A percentile compares a stretch with the other conserved stretches of the same genome.
These are phyloP conservation scores for Delichon dasypus DNA, from an alignment of 2,797 vertebrate species.

Conservation along the genomic window DNA sequence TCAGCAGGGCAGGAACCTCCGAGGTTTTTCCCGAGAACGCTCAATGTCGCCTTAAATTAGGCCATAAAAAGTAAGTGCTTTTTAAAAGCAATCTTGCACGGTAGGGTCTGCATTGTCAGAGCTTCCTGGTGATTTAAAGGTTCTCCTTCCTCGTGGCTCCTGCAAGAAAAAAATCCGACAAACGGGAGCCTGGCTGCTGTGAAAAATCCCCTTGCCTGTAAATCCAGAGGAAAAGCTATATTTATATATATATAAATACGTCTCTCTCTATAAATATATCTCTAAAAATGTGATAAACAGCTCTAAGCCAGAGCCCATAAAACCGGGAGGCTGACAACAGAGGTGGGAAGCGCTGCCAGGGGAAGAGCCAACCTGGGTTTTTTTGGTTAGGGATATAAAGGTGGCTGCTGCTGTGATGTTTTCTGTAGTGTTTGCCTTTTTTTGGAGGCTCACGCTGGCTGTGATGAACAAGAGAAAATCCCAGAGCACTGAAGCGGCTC, in stretches of 20 bases:
- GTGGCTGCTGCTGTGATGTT: not conserved
- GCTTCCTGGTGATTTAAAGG: conserved; percentile 61
- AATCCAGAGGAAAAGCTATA: conserved; percentile 7
- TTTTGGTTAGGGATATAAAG: not conserved
- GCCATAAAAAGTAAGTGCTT: conserved; percentile 73
- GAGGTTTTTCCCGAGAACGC: conserved; percentile 44
- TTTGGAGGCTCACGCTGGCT: not conserved
- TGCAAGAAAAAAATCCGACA: not conserved
- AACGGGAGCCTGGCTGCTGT: not conserved
- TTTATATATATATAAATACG: not conserved
- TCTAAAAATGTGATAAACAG: not conserved
- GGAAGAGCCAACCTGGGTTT: not conserved
- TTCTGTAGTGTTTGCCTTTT: not conserved
- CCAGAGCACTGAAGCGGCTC: not conserved
- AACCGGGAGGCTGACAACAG: not conserved
- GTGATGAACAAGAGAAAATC: not conserved
- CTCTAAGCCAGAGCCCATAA: conserved; percentile 4
- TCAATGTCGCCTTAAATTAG: conserved; percentile 70
- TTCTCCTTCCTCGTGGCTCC: not conserved
- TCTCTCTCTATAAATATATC: not conserved
- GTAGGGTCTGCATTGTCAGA: conserved; percentile 27
- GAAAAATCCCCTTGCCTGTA: conserved; percentile 6
- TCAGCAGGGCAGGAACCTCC: conserved; percentile 7
- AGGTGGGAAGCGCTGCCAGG: not conserved
- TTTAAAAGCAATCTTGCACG: conserved; percentile 68